Evolutionary conservation across 2,797 vertebrate genomes (phyloP).

Genomic region (Muscicapa striata): DNA sequence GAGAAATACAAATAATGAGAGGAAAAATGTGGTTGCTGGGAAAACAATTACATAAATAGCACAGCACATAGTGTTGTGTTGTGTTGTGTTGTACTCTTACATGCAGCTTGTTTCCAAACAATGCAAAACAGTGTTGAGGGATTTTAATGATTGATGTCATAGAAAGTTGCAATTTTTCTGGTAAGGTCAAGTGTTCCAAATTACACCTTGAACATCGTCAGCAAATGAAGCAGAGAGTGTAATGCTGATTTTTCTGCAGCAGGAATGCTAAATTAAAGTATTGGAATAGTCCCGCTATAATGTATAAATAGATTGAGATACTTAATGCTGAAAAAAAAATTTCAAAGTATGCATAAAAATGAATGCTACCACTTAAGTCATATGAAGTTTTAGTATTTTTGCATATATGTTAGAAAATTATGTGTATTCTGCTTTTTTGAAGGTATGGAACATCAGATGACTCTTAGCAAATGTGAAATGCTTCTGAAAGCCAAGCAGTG

Average conservation of each 20-base stretch:
- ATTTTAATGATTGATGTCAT: not conserved
- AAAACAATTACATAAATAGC: not conserved
- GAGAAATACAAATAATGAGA: not conserved
- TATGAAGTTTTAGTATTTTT: not conserved
- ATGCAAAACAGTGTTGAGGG: not conserved
- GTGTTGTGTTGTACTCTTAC: not conserved
- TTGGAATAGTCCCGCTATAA: not conserved
- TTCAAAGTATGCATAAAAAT: not conserved
- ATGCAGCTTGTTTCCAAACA: not conserved
- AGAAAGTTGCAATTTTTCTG: not conserved
- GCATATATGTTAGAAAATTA: not conserved
- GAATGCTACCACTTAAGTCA: not conserved
- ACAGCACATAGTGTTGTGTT: not conserved
- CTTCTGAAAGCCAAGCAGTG: not conserved
- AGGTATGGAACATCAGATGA: not conserved
- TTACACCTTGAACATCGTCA: not conserved
- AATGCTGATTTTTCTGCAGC: not conserved
- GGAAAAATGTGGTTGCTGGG: not conserved
- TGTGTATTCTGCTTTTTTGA: not conserved
- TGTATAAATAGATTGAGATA: not conserved
- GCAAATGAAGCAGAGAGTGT: not conserved
- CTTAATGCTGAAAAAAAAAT: not conserved
- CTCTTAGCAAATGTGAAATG: not conserved
- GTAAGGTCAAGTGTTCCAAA: not conserved
- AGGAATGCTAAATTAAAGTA: not conserved